Evolutionary conservation across 2,888 invertebrate species (phyloP).

Genomic region (Rhagophthalmus giganteus): DNA sequence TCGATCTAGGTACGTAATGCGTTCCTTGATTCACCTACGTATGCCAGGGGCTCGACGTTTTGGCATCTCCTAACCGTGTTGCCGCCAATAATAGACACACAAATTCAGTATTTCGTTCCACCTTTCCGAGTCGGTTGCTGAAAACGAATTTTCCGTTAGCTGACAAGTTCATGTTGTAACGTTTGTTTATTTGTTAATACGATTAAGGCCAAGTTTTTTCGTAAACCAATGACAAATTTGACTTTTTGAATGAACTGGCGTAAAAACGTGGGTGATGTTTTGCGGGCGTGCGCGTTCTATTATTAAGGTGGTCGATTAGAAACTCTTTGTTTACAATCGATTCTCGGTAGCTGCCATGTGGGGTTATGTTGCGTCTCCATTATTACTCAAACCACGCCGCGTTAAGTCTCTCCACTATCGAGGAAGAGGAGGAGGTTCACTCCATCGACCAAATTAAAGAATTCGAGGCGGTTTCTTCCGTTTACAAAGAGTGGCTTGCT

Average conservation of each 20-base stretch:
- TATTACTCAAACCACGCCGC: constrained; percentile 78
- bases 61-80: constrained; percentile 36
- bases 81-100: constrained; percentile 46
- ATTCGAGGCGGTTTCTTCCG: constrained; percentile 77
- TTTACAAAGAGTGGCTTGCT: constrained; percentile 75
- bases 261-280: too few species aligned
- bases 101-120: constrained; percentile 42
- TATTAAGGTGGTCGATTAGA: background rate
- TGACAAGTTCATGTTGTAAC: background rate
- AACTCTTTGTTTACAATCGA: background rate
- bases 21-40: constrained; percentile 15
- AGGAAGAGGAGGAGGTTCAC: constrained; percentile 67
- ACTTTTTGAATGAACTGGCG: too few species aligned
- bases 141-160: constrained; percentile 35
- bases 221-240: too few species aligned
- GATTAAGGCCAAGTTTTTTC: background rate
- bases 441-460: constrained; percentile 85
- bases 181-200: background rate
- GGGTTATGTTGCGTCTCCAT: constrained; percentile 79
- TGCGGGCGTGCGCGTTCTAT: too few species aligned
- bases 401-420: constrained; percentile 64
- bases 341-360: constrained; percentile 42
- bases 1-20: constrained; percentile 1
- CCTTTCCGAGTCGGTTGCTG: constrained; percentile 43
- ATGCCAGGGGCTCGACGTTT: constrained; percentile 23